Conservation (phyloP, 2,113 vertebrate species). For the Eudyptes chrysolophus region DNA sequence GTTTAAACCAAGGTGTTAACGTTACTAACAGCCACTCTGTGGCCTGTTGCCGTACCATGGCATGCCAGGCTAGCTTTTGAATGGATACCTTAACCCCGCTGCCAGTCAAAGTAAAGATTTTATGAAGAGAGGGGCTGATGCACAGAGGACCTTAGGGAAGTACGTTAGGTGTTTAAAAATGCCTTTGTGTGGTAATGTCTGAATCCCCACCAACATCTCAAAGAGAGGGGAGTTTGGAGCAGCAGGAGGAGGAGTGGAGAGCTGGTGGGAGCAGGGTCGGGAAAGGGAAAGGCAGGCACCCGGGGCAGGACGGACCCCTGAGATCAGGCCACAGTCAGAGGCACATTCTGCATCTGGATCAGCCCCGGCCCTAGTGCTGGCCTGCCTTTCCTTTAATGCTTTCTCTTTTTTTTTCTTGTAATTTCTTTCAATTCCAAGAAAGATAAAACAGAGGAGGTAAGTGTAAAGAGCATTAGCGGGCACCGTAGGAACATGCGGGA, state of each 20-base stretch:
- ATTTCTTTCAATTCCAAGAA: neutral
- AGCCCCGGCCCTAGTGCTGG: rapidly evolving
- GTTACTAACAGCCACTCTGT: too few species aligned
- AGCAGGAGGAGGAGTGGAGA: neutral
- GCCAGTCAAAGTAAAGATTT: neutral
- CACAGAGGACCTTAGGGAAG: neutral
- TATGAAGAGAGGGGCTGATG: neutral
- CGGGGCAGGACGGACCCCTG: neutral
- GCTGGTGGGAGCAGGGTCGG: neutral
- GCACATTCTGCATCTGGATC: neutral
- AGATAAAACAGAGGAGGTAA: neutral
- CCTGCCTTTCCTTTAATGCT: neutral
- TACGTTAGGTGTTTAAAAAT: neutral
- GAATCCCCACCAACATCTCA: neutral
- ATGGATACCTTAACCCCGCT: neutral
- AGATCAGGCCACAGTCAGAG: neutral
- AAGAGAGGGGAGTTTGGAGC: too few species aligned
- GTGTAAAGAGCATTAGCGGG: neutral
- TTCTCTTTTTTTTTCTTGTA: neutral
- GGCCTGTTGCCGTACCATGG: neutral
- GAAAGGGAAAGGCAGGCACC: neutral
- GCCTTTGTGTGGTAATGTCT: neutral
- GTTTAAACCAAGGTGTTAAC: neutral
- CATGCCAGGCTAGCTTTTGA: neutral
- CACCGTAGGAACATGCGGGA: rapidly evolving